A percentile compares a stretch with the other conserved stretches of the same genome.
Conservation (phyloP, 2,113 vertebrate genomes). For the Callorhinus ursinus region DNA sequence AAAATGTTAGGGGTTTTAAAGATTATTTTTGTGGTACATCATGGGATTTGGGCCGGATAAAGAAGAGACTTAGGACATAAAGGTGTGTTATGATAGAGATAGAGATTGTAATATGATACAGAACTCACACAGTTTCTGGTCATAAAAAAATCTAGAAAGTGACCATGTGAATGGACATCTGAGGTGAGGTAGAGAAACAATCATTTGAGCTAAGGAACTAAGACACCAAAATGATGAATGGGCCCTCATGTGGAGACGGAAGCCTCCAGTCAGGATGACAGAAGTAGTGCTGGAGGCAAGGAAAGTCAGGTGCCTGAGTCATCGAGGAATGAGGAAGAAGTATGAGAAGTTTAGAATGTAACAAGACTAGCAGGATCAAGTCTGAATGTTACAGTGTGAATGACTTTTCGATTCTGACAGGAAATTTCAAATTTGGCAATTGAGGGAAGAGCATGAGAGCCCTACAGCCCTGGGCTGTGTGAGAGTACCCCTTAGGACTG, state of each 20-base stretch:
- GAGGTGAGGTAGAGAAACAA: not conserved
- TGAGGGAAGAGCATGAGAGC: not conserved
- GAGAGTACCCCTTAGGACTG: not conserved
- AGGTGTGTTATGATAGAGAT: too few relatives aligned
- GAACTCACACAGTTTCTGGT: not conserved
- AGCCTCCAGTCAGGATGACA: not conserved
- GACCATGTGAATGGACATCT: not conserved
- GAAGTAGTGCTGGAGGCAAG: not conserved
- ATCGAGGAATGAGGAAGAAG: not conserved
- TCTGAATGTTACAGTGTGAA: not conserved
- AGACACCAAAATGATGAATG: not conserved
- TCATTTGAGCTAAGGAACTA: not conserved
- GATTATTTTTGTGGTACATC: not conserved
- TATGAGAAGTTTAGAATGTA: not conserved
- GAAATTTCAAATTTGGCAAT: not conserved
- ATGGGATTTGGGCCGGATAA: not conserved
- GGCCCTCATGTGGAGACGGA: not conserved
- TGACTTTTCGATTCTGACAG: not conserved
- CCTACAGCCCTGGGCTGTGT: not conserved
- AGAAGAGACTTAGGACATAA: not conserved
- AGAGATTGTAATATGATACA: not conserved
- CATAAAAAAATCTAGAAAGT: not conserved
- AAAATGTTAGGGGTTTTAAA: not conserved
- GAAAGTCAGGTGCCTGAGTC: not conserved
- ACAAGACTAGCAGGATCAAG: not conserved